Conservation (phyloP, 2,113 vertebrate genomes). For the Hemibagrus wyckioides region DNA sequence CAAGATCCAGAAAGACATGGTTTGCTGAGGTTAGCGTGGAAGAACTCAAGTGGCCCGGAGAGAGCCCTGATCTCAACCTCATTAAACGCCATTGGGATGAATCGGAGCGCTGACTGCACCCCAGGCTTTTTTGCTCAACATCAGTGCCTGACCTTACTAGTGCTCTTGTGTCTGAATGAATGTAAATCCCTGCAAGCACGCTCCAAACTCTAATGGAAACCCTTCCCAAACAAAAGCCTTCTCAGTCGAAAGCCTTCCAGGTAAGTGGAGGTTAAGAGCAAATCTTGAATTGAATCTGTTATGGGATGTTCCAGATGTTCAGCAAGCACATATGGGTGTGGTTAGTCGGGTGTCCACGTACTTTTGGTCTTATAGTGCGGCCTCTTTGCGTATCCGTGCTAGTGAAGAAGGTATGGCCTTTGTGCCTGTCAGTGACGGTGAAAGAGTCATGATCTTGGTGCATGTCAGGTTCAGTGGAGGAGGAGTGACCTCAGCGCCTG, state of each 20-base stretch:
- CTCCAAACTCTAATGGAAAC: neutral
- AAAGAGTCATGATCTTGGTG: neutral
- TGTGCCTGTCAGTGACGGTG: neutral
- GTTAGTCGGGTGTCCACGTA: neutral
- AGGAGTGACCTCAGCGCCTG: neutral
- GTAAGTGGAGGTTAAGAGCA: neutral
- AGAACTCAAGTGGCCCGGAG: neutral
- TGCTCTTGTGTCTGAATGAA: neutral
- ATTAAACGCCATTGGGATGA: neutral
- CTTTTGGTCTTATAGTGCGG: neutral
- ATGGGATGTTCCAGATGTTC: neutral
- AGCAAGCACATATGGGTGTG: neutral
- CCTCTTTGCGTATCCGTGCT: neutral
- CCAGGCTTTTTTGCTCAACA: neutral
- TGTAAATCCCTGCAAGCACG: neutral
- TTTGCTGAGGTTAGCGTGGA: neutral
- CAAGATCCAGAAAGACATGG: neutral
- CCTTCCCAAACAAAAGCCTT: neutral
- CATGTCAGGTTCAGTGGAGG: neutral
- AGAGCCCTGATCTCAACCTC: neutral
- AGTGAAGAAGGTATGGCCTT: neutral
- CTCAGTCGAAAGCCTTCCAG: too few relatives aligned
- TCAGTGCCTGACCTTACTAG: neutral
- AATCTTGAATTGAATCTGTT: neutral
- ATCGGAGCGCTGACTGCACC: neutral